phyloP scores from a whole-genome alignment of 2,797 vertebrate species.

The Sitta carolinensis region DNA sequence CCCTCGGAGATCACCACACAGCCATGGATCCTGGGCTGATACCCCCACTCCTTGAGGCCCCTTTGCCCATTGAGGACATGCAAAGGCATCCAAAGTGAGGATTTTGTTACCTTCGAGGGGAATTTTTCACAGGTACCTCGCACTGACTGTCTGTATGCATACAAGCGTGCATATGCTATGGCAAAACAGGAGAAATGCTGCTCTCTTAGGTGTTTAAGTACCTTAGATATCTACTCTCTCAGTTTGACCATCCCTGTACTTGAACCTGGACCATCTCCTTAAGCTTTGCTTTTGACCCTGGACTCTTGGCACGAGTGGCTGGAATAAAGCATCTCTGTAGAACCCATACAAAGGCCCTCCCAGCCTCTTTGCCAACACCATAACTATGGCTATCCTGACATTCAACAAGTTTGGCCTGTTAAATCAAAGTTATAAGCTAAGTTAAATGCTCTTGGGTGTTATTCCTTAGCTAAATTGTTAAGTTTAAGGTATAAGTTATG shows the following conservation, averaged over 20 bases:
- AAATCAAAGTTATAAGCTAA: neutral
- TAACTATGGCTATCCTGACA: too few relatives aligned
- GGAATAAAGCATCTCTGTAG: too few relatives aligned
- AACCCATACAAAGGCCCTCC: too few relatives aligned
- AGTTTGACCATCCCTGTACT: too few relatives aligned
- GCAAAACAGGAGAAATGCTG: neutral
- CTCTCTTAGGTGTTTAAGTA: neutral
- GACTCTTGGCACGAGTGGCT: too few relatives aligned
- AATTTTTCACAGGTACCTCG: neutral
- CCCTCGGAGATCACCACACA: fast-evolving
- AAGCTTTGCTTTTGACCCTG: too few relatives aligned
- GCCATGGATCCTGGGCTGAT: neutral
- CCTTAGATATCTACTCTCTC: neutral
- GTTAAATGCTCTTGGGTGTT: neutral
- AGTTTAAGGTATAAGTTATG: neutral
- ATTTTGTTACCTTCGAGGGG: neutral
- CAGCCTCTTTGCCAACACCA: too few relatives aligned
- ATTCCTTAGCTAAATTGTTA: neutral
- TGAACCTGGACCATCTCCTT: too few relatives aligned
- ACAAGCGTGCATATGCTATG: neutral
- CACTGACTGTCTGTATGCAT: neutral
- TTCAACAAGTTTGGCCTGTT: neutral
- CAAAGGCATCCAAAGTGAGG: neutral
- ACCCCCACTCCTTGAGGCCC: neutral
- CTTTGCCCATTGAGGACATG: neutral